Base-by-base conservation (phyloP, 2,888 invertebrate species). In the Scaptomyza flava region DNA sequence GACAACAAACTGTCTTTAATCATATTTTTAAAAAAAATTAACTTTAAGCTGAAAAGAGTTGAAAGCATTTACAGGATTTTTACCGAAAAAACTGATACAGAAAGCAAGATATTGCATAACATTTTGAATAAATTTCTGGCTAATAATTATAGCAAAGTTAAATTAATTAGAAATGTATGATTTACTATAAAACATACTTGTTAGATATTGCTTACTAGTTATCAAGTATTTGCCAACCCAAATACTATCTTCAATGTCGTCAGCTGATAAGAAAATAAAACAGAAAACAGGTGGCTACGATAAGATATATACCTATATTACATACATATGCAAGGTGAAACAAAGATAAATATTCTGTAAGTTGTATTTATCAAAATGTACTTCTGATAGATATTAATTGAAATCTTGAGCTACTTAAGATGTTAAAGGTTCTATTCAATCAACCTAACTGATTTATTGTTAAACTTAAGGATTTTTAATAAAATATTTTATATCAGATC, bases 231-330 rank as follows among this genome's bases (percentile, higher is more conserved):
- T 41, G 50, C 47, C 51, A 64, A 65, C 23, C 1, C 7, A 7
- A 43, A 50, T 48, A 61, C 57, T 17, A 17, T 41, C 74, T 74
- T 74, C 59, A 60, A 53, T 47, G 34, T 50, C 31, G 41, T 12
- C 50, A 53, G 45, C 33, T 62, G 74, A 63, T 74, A 72, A 23
- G 36, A 41, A 61, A 8, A 6, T 14, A 38, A 23, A 3, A 36
- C n/a, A 9, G 4, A 2, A 20, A 60, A 54, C 77, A 68, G 50
- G 43, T 67, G 68, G 12, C 11, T 6, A 12, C 23, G 75, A 75
- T 75, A 75, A 75, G 75, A 77, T 77, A 77, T 45, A 36, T 48
- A 1, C 11, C 3, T 14, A 11, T 46, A 46, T 1, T 45, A 45
- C 2, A 43, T 2, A n/a, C 23, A 23, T 45, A 23, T 6, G 17